Conservation (phyloP, 2,113 vertebrate species). For the Phyllostomus discolor region DNA sequence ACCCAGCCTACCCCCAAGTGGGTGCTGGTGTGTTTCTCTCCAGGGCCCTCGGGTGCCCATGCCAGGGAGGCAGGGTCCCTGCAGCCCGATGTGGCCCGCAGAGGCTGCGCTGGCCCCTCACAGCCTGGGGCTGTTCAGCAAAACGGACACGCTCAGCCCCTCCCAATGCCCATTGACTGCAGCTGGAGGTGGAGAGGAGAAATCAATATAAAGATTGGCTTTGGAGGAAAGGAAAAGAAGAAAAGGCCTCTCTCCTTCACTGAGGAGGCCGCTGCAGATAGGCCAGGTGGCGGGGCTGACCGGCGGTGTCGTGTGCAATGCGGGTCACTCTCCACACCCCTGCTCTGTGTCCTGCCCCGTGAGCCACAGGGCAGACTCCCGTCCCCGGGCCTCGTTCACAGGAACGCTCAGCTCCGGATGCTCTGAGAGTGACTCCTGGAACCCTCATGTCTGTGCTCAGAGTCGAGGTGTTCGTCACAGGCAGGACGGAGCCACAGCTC, state of each 20-base stretch:
- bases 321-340: rapidly evolving
- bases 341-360: rapidly evolving
- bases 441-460: neutral
- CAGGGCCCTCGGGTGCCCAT: rapidly evolving
- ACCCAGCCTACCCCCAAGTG: rapidly evolving
- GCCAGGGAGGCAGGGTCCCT: neutral
- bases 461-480: neutral
- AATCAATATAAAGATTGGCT: slow-evolving; percentile 45
- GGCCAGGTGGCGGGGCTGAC: neutral
- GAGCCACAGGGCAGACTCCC: rapidly evolving
- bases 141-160: neutral
- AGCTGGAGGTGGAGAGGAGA: neutral
- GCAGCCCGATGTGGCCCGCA: neutral
- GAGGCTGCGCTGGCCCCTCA: rapidly evolving
- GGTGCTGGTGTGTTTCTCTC: neutral
- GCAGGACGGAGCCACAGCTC: rapidly evolving
- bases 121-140: neutral
- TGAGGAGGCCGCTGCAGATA: neutral
- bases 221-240: neutral
- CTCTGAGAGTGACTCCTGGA: neutral
- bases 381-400: neutral
- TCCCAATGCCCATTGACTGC: neutral
- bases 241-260: neutral
- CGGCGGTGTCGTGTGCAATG: rapidly evolving
- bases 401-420: rapidly evolving